Percentiles rank a stretch among this genome's conserved stretches.
These are phyloP conservation scores for Thalassarche chlororhynchos DNA, from an alignment of 2,113 vertebrate genomes.

Conservation along the genomic window DNA sequence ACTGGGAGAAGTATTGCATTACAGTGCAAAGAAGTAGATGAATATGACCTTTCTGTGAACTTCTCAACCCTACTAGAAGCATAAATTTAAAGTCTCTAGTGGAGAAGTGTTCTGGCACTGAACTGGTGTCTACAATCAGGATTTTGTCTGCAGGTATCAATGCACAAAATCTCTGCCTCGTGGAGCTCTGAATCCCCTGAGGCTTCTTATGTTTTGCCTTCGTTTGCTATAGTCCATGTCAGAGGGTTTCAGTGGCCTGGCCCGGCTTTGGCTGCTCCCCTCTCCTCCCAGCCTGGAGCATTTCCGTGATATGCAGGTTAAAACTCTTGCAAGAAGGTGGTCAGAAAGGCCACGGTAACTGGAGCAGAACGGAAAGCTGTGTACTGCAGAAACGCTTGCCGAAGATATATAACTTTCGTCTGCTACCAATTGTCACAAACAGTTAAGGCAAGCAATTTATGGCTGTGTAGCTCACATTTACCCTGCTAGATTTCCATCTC, in stretches of 20 bases:
- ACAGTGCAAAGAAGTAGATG: slow-evolving; percentile 44
- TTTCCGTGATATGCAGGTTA: not conserved
- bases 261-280: not conserved
- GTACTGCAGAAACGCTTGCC: not conserved
- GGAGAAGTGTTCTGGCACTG: slow-evolving; percentile 60
- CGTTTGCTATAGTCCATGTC: slow-evolving; percentile 34
- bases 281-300: not conserved
- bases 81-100: slow-evolving; percentile 65
- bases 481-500: not conserved
- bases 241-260: slow-evolving; percentile 29
- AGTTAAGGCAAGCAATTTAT: slow-evolving; percentile 38
- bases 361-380: not conserved
- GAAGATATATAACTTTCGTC: not conserved
- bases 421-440: slow-evolving; percentile 53
- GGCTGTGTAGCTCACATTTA: not conserved
- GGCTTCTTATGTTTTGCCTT: slow-evolving; percentile 65
- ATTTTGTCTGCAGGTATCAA: slow-evolving; percentile 70
- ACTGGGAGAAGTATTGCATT: slow-evolving; percentile 43
- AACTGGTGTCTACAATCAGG: slow-evolving; percentile 68
- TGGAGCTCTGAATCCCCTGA: slow-evolving; percentile 26
- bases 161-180: slow-evolving; percentile 58
- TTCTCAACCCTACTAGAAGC: slow-evolving; percentile 51
- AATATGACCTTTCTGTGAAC: slow-evolving; percentile 66
- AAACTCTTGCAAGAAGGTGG: not conserved
- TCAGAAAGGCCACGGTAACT: not conserved